These are phyloP conservation scores for Patiria pectinifera DNA, from an alignment of 53 echinoderm and acorn worm species.

Conservation along the genomic window DNA sequence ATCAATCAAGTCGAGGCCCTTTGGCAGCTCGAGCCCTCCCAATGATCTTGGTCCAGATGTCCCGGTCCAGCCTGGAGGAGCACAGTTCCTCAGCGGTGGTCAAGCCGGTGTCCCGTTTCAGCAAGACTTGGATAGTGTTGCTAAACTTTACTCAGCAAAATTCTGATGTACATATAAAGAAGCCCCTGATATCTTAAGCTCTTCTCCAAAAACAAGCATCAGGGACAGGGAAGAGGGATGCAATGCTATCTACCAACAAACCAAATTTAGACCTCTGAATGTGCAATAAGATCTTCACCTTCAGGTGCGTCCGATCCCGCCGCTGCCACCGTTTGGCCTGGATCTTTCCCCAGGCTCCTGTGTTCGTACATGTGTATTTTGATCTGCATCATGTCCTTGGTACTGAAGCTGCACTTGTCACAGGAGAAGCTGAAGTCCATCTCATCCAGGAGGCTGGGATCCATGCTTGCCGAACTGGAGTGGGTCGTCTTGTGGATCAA, in stretches of 20 bases:
- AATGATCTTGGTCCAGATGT: no score
- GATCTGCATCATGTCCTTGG: constrained; percentile 79
- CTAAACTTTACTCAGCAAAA: no score
- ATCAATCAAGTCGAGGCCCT: no score
- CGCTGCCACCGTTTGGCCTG: constrained; percentile 27
- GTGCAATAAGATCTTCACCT: background rate
- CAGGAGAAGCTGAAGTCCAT: constrained; percentile 83
- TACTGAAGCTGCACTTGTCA: constrained; percentile 74
- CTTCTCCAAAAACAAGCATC: no score
- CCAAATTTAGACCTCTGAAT: no score
- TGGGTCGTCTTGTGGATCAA: background rate
- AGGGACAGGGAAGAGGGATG: no score
- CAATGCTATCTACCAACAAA: no score
- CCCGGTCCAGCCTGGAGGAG: no score
- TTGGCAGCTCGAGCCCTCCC: no score
- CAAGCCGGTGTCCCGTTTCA: no score
- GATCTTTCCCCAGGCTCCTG: constrained; percentile 33
- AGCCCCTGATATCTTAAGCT: background rate
- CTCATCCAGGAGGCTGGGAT: constrained; percentile 53
- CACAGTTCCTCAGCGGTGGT: no score
- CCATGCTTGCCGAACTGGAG: constrained; percentile 37
- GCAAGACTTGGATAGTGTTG: no score
- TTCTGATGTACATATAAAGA: background rate
- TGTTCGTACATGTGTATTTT: constrained; percentile 58
- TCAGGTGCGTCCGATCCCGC: constrained; percentile 18